Base-by-base conservation (phyloP, 1,140 invertebrate species). In the Panagrolaimus sp. region DNA sequence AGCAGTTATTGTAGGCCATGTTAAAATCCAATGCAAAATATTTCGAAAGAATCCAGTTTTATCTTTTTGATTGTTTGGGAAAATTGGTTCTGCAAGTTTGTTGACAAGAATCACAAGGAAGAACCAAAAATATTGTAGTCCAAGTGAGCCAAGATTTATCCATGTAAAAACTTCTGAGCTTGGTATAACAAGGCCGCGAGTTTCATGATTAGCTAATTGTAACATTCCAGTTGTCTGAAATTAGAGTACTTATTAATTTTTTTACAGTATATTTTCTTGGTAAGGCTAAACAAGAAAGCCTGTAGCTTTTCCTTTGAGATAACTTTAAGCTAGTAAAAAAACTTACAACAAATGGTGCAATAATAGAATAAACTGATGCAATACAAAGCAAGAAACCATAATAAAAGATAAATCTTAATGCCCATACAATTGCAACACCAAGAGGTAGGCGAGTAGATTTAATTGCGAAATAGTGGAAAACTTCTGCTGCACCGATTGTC, bases 401-500 rank as follows among this genome's bases (percentile, higher is more conserved):
- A 67, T 77, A 77, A 57, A 72, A 72, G 9, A 78, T 65, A 51
- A 74, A 77, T 14, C 16, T 71, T 38, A 38, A 38, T 0, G 73
- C 75, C 44, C 75, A 77, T 9, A 65, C 66, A 14, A 78, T 11
- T 61, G 75, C 66, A 23, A 72, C 69, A 5, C 43, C 31, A 16
- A 66, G 43, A 9, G 75, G 75, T n/a, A 77, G 66, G 14, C 64
- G 63, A 48, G 63, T 64, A 23, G 71, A 78, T 48, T 77, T 77
- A 67, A 78, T 75, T 46, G 67, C 68, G 43, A 77, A 77, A 62
- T 77, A 77, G 43, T 77, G 75, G 69, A 77, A 77, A 1, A 77
- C 75, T 67, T 77, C 75, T 27, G 75, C 75, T 11, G 75, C 75
- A 25, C 75, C 75, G 51, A 77, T 77, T n/a, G 75, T 78, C 75